phyloP scores from a whole-genome alignment of 2,888 invertebrate species.

The Cantharis flavilabris region DNA sequence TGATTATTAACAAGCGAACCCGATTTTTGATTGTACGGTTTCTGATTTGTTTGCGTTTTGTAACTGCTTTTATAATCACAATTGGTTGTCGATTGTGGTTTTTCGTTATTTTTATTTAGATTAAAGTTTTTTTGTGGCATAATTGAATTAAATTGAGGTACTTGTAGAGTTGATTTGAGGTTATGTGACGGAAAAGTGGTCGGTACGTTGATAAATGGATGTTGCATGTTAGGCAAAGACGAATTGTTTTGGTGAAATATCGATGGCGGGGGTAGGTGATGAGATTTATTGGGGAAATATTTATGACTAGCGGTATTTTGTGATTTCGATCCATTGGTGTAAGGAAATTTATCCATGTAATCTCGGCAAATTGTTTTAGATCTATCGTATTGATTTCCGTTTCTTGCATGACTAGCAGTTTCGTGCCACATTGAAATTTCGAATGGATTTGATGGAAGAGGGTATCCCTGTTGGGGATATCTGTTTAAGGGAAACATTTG shows the following conservation, averaged over 20 bases:
- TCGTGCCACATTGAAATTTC: constrained; percentile 74
- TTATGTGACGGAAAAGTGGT: constrained; percentile 38
- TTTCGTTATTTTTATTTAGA: constrained; percentile 53
- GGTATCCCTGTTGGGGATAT: constrained; percentile 56
- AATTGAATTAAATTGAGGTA: constrained; percentile 45
- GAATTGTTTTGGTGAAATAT: constrained; percentile 38
- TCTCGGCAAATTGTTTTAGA: constrained; percentile 36
- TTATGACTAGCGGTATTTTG: constrained; percentile 17
- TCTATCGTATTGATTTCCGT: constrained; percentile 40
- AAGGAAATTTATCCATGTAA: constrained; percentile 29
- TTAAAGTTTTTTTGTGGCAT: constrained; percentile 57
- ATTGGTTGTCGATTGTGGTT: constrained; percentile 1
- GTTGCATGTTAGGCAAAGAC: constrained; percentile 19
- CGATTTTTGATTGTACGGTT: constrained; percentile 25
- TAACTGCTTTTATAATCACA: constrained; percentile 12
- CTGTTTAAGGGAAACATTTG: constrained; percentile 58
- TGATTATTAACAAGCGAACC: constrained; percentile 30
- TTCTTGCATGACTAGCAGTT: constrained; percentile 58
- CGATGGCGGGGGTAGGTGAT: constrained; percentile 28
- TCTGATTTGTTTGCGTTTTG: not conserved
- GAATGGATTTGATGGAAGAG: constrained; percentile 53
- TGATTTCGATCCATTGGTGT: not conserved
- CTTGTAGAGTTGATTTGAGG: constrained; percentile 42
- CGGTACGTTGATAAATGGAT: constrained; percentile 42
- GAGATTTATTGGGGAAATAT: constrained; percentile 13